phyloP scores from a whole-genome alignment of 2,888 invertebrate species.

The Nebria salina region DNA sequence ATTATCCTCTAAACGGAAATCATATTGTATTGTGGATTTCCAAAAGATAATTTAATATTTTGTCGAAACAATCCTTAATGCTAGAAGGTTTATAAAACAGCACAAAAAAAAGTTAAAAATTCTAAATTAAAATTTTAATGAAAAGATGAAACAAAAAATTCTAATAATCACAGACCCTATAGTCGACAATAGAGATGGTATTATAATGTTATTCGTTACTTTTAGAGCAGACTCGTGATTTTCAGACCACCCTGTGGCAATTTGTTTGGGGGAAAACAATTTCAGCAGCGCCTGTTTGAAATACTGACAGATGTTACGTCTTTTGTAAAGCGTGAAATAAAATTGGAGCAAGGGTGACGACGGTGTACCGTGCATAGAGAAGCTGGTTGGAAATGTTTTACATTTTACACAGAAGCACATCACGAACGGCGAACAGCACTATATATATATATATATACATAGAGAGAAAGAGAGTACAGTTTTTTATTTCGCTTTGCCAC shows the following conservation, averaged over 20 bases:
- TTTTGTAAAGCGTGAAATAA: conserved; percentile 45
- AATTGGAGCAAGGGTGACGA: conserved; percentile 46
- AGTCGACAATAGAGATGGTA: too few relatives aligned
- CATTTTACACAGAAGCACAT: conserved; percentile 38
- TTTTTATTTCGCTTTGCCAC: background rate
- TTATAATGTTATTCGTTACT: background rate
- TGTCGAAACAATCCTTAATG: background rate
- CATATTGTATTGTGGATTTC: conserved; percentile 6
- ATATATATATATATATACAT: background rate
- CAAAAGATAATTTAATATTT: background rate
- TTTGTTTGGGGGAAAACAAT: conserved; percentile 1
- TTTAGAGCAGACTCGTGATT: background rate
- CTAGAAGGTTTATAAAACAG: too few relatives aligned
- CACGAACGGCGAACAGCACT: conserved; percentile 10
- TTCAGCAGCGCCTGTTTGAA: conserved; percentile 13
- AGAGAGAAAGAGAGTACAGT: background rate
- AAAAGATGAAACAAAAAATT: too few relatives aligned
- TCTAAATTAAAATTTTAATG: too few relatives aligned
- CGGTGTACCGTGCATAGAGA: conserved; percentile 19
- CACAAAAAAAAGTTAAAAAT: too few relatives aligned
- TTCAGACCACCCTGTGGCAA: background rate
- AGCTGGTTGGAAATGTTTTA: conserved; percentile 42
- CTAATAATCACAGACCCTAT: too few relatives aligned
- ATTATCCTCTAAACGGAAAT: background rate
- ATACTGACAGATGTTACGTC: conserved; percentile 40